phyloP scores from a whole-genome alignment of 2,113 vertebrate species.

The Rhinogobius similis region DNA sequence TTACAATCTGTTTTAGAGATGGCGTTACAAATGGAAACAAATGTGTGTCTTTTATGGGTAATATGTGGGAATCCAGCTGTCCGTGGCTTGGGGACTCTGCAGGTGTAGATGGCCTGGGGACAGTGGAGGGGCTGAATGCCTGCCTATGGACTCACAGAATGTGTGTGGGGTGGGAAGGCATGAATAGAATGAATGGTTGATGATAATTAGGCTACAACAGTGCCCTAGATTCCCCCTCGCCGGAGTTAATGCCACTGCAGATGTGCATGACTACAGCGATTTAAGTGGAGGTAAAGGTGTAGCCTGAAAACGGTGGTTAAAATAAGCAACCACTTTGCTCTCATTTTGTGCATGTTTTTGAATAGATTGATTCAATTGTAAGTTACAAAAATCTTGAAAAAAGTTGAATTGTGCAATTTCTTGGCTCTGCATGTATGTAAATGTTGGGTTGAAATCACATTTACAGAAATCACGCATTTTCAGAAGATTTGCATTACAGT shows the following conservation, averaged over 20 bases:
- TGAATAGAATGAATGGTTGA: constrained; percentile 70
- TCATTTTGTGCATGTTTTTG: not conserved
- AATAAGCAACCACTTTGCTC: not conserved
- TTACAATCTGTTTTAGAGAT: constrained; percentile 81
- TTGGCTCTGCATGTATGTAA: not conserved
- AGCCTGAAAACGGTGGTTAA: not conserved
- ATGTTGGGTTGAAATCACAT: not conserved
- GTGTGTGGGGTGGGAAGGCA: constrained; percentile 63
- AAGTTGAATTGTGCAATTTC: too few relatives aligned
- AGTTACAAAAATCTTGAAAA: not conserved
- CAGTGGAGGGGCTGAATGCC: constrained; percentile 63
- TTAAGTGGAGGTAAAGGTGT: not conserved
- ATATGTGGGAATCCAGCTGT: constrained; percentile 86
- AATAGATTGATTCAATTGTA: not conserved
- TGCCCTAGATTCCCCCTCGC: constrained; percentile 57
- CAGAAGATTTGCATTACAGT: not conserved
- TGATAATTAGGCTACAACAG: constrained; percentile 69
- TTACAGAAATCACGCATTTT: too few relatives aligned
- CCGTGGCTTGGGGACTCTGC: constrained; percentile 62
- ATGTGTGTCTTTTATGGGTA: constrained; percentile 83
- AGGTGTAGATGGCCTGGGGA: constrained; percentile 80
- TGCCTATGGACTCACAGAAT: constrained; percentile 57
- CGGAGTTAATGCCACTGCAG: constrained; percentile 49
- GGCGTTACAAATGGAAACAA: constrained; percentile 86
- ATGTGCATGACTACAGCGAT: constrained; percentile 37